Percentiles rank a stretch among this genome's conserved stretches.
These are phyloP conservation scores for Dromococcyx pavoninus DNA, from an alignment of 2,797 vertebrate genomes.

Conservation along the genomic window DNA sequence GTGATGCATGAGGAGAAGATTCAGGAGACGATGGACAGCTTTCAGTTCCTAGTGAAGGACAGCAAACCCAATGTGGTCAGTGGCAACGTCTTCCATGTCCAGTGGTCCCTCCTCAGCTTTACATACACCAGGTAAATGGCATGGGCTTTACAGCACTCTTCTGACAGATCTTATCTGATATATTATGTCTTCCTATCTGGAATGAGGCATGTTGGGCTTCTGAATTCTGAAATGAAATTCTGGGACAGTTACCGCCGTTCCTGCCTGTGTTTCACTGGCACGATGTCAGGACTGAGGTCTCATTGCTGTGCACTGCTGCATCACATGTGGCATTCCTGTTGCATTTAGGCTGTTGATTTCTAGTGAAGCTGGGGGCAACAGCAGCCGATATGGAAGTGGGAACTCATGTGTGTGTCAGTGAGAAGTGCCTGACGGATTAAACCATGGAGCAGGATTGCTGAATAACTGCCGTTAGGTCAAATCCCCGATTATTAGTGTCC, in stretches of 20 bases:
- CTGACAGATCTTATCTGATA: not conserved
- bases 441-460: not conserved
- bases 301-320: not conserved
- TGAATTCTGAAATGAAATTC: not conserved
- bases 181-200: not conserved
- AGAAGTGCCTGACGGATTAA: not conserved
- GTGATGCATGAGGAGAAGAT: slow-evolving; percentile 83
- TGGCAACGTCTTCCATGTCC: slow-evolving; percentile 91
- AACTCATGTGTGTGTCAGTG: rapidly evolving
- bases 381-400: not conserved
- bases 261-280: not conserved
- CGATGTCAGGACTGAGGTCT: rapidly evolving
- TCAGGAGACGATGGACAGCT: slow-evolving; percentile 87
- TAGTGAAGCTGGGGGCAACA: too few species aligned
- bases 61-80: slow-evolving; percentile 90
- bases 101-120: slow-evolving; percentile 97
- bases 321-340: not conserved
- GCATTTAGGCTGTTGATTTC: not conserved
- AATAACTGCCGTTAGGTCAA: not conserved
- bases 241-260: not conserved
- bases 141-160: not conserved
- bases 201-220: not conserved
- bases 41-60: slow-evolving; percentile 95
- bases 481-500: rapidly evolving
- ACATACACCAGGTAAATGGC: slow-evolving; percentile 82